These are phyloP conservation scores for Sericinus montela DNA, from an alignment of 2,888 invertebrate genomes.

Conservation along the genomic window DNA sequence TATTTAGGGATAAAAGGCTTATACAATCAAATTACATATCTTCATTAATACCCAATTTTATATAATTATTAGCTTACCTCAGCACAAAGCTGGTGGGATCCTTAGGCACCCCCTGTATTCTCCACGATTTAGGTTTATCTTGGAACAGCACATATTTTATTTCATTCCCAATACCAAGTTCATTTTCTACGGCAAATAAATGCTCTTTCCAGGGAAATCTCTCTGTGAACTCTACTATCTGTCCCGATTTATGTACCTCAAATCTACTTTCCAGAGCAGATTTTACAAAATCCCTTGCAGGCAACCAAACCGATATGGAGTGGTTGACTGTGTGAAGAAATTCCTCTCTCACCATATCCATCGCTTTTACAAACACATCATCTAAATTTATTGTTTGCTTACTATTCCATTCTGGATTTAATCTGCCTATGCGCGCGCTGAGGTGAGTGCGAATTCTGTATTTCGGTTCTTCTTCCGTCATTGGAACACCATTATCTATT, in stretches of 20 bases:
- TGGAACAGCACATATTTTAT: conserved; percentile 87
- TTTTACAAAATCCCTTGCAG: conserved; percentile 88
- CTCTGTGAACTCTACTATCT: conserved; percentile 86
- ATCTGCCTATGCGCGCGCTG: conserved; percentile 84
- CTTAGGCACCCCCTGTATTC: conserved; percentile 92
- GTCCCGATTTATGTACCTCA: conserved; percentile 85
- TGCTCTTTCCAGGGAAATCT: conserved; percentile 96
- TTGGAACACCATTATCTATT: conserved; percentile 97
- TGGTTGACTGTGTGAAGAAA: conserved; percentile 84
- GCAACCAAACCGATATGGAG: conserved; percentile 87
- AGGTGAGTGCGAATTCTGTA: conserved; percentile 90
- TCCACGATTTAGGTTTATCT: conserved; percentile 83
- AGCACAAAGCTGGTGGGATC: conserved; percentile 84
- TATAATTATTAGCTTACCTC: conserved; percentile 61
- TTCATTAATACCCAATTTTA: too few species aligned
- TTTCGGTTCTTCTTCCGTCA: conserved; percentile 84
- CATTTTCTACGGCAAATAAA: conserved; percentile 88
- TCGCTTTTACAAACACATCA: conserved; percentile 86
- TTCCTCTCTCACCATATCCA: conserved; percentile 87
- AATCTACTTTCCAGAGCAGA: conserved; percentile 84
- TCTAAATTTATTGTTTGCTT: conserved; percentile 72
- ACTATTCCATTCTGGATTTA: conserved; percentile 93
- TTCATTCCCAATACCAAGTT: conserved; percentile 79
- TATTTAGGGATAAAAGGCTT: too few species aligned
- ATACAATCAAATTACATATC: too few species aligned